A percentile compares a stretch with the other conserved stretches of the same genome.
These are phyloP conservation scores for Argentina silus DNA, from an alignment of 2,797 vertebrate genomes.

Conservation along the genomic window DNA sequence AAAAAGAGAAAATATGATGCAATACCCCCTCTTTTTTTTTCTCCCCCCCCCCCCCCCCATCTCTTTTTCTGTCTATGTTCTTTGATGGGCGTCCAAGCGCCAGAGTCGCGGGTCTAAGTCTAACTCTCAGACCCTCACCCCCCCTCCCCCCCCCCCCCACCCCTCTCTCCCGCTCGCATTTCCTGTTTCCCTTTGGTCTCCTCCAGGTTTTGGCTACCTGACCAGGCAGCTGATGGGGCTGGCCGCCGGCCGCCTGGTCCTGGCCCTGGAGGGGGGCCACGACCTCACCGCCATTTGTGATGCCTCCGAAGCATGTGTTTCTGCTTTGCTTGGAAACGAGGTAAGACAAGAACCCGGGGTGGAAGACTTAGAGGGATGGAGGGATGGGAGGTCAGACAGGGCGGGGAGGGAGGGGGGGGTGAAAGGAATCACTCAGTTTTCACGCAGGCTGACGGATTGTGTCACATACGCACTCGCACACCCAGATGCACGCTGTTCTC, in stretches of 20 bases:
- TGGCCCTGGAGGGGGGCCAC: constrained; percentile 96
- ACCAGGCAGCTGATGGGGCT: constrained; percentile 97
- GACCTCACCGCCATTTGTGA: constrained; percentile 98
- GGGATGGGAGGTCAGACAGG: neutral
- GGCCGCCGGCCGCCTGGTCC: constrained; percentile 90
- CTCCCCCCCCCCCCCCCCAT: constrained; percentile 9
- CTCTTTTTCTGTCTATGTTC: constrained; percentile 1
- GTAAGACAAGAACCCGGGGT: constrained; percentile 70
- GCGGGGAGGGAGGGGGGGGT: neutral
- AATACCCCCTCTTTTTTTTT: constrained; percentile 52
- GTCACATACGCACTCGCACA: neutral
- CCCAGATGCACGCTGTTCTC: neutral
- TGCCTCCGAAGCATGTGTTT: constrained; percentile 95
- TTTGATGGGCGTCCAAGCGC: constrained; percentile 57
- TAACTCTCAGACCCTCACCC: constrained; percentile 40
- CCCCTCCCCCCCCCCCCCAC: constrained; percentile 31
- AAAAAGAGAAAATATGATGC: constrained; percentile 59
- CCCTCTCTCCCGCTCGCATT: constrained; percentile 66
- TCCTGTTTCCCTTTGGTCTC: constrained; percentile 57
- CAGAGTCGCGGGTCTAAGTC: constrained; percentile 30
- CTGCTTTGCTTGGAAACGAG: constrained; percentile 94
- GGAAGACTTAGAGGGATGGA: constrained; percentile 5
- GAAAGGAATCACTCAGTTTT: neutral
- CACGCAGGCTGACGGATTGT: neutral
- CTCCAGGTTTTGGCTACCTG: constrained; percentile 94